phyloP scores from a whole-genome alignment of 2,797 vertebrate genomes.

The Amazona ochrocephala region DNA sequence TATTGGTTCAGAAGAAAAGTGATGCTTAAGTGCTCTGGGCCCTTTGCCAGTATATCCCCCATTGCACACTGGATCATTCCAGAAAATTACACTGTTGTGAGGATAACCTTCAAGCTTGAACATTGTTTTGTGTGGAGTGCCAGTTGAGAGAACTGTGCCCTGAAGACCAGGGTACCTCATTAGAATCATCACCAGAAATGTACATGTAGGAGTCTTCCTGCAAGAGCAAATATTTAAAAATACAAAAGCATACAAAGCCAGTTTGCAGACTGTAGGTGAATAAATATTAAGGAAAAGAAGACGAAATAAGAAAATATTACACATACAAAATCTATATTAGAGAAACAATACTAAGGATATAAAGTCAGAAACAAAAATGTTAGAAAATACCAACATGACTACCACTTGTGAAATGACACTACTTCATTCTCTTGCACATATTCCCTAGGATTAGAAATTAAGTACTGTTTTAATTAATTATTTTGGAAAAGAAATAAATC shows the following conservation, averaged over 20 bases:
- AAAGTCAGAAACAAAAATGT: not conserved
- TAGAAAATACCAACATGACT: not conserved
- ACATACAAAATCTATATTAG: constrained; percentile 3
- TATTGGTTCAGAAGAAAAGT: constrained; percentile 37
- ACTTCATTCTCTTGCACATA: not conserved
- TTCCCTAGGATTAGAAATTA: not conserved
- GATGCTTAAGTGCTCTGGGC: constrained; percentile 23
- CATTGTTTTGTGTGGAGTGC: constrained; percentile 15
- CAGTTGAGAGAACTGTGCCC: constrained; percentile 44
- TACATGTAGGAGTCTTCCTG: constrained; percentile 24
- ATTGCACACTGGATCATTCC: constrained; percentile 28
- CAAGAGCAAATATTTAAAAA: constrained; percentile 60
- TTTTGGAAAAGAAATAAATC: not conserved
- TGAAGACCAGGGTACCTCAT: constrained; percentile 32
- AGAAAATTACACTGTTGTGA: constrained; percentile 37
- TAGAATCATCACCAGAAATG: constrained; percentile 50
- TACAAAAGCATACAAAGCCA: constrained; percentile 18
- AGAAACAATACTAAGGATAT: not conserved
- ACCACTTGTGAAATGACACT: not conserved
- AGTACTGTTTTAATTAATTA: not conserved
- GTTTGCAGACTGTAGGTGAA: constrained; percentile 40
- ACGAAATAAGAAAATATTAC: constrained; percentile 31
- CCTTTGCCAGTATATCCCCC: constrained; percentile 24
- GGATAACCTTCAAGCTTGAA: constrained; percentile 35
- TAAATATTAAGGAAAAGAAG: constrained; percentile 29